A percentile compares a stretch with the other conserved stretches of the same genome.
phyloP scores from a whole-genome alignment of 2,113 vertebrate genomes.

The Daphoenositta chrysoptera region DNA sequence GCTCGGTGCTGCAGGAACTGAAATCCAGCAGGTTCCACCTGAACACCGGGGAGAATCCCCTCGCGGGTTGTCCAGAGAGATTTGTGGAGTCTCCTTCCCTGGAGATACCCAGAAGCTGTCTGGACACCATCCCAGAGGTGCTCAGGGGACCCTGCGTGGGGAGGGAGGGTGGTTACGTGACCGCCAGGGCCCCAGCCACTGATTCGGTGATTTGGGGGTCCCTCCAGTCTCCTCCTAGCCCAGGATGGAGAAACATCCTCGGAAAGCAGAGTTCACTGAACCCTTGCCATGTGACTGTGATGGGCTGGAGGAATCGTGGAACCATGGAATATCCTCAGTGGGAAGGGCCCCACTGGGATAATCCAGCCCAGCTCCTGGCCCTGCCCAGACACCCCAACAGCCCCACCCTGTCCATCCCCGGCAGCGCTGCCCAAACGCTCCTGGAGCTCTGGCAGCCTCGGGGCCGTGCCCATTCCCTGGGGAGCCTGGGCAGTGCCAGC shows the following conservation, averaged over 20 bases:
- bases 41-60: not conserved
- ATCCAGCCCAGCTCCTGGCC: fast-evolving
- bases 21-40: too few relatives aligned
- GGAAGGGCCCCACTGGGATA: not conserved
- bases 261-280: not conserved
- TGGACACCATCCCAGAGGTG: fast-evolving
- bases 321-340: not conserved
- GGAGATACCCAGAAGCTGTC: not conserved
- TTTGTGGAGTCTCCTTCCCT: not conserved
- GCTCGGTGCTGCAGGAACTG: not conserved
- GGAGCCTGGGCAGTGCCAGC: not conserved
- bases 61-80: not conserved
- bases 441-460: not conserved
- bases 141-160: not conserved
- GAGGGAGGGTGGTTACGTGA: fast-evolving
- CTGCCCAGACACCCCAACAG: not conserved
- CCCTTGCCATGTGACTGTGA: fast-evolving
- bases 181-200: not conserved
- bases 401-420: not conserved
- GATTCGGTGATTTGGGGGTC: not conserved
- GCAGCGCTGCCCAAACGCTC: fast-evolving
- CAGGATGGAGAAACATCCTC: not conserved
- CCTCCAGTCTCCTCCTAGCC: not conserved
- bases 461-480: not conserved
- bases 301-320: fast-evolving